Evolutionary conservation across 2,113 vertebrate species (phyloP), one percentile per base, ranked within the genome.

Genomic region (Cochlearius cochlearius): DNA sequence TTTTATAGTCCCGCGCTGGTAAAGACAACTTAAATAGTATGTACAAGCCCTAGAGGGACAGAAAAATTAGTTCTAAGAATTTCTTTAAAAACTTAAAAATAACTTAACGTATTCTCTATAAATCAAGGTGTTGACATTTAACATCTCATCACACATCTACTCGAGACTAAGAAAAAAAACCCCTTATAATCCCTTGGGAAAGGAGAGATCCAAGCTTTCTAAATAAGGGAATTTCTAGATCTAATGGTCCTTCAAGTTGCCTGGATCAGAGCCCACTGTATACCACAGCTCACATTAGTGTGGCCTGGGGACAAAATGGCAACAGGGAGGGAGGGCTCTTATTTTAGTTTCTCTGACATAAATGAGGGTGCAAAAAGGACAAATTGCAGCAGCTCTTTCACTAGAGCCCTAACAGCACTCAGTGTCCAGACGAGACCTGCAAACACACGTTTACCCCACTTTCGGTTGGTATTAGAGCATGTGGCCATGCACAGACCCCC

Each of bases 381-480:
- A 73, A 50, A 34, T 23, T 58, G 52, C 68, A 95, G 53, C 29
- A 67, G 23, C 8, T 77, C 45, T 67, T 92, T 59, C 68, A 30
- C 32, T 56, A 30, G 58, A 60, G 36, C 39, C 25, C 39, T 72
- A 86, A 32, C 8, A 26, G 39, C 1, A 5, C 10, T 39, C 43
- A 23, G 26, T 53, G 74, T 53, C 27, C 21, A 49, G 0, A 0
- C 5, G 36, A 84, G 52, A 67, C 9, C 34, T 25, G 5, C 66
- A 77, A 80, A 71, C 12, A 29, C 26, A 36, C 0, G 0, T 47
- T 47, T 63, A 43, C 3, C 1, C 19, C 0, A 0, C n/a, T 45
- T 77, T 47, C 11, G 55, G 49, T 32, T 59, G 32, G 25, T 60
- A 26, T 58, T 53, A 25, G 36, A 62, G 55, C 36, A 62, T 2